A percentile compares a stretch with the other conserved stretches of the same genome.
Conservation (phyloP, 2,888 invertebrate genomes). For the Stenchaetothrips biformis region DNA sequence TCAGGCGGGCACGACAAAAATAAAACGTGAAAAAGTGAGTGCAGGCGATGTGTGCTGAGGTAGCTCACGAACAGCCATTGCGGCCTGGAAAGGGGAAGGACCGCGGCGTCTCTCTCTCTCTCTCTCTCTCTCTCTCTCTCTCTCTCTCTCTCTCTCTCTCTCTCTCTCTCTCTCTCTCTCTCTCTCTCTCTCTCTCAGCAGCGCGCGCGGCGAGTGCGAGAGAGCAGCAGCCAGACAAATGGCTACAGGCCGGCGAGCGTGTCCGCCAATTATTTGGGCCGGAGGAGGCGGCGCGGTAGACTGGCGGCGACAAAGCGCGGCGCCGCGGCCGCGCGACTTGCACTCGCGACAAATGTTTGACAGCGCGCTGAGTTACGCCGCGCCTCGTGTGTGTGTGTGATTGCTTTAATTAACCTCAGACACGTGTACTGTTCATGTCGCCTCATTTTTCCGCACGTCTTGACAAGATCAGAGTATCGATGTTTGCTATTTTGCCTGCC, state of each 20-base stretch:
- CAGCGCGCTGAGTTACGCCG: too few relatives aligned
- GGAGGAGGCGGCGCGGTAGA: not conserved
- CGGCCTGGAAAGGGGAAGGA: too few relatives aligned
- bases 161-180: not conserved
- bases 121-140: too few relatives aligned
- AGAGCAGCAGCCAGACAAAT: not conserved
- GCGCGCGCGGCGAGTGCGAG: not conserved
- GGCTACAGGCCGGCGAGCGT: not conserved
- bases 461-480: too few relatives aligned
- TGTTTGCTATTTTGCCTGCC: too few relatives aligned
- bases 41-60: not conserved
- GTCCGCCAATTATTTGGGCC: constrained; percentile 14
- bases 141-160: not conserved
- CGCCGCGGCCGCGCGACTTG: not conserved
- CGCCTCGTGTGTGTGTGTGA: too few relatives aligned
- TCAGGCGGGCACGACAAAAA: too few relatives aligned
- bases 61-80: not conserved
- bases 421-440: too few relatives aligned
- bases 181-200: not conserved
- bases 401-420: too few relatives aligned
- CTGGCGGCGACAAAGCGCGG: not conserved
- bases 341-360: too few relatives aligned
- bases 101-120: too few relatives aligned
- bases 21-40: not conserved
- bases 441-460: too few relatives aligned